phyloP scores from a whole-genome alignment of 2,888 invertebrate species.

The Aphidoletes aphidimyza region DNA sequence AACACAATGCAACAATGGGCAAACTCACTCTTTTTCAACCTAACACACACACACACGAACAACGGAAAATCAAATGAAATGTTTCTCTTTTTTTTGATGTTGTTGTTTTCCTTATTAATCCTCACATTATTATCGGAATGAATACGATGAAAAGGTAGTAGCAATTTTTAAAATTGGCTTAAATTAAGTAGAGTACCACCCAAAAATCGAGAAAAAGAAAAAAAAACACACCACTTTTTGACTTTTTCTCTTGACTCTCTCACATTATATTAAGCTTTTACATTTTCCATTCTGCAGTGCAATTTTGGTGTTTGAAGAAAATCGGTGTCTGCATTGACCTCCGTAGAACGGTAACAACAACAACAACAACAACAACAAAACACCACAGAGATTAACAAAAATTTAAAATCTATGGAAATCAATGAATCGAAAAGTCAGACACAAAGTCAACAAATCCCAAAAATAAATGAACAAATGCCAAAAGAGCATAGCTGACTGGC shows the following conservation, averaged over 20 bases:
- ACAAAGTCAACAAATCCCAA: slow-evolving; percentile 20
- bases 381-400: neutral
- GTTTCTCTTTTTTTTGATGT: too few species aligned
- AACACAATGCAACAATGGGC: slow-evolving; percentile 17
- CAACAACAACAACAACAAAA: neutral
- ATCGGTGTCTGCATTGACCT: slow-evolving; percentile 32
- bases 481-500: neutral
- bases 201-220: too few species aligned
- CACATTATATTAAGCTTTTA: neutral
- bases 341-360: too few species aligned
- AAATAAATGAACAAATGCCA: neutral
- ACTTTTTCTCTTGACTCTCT: slow-evolving; percentile 30
- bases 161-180: slow-evolving; percentile 33
- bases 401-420: neutral
- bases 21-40: neutral
- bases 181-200: slow-evolving; percentile 25
- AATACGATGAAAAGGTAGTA: neutral
- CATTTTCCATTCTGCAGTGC: neutral
- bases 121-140: neutral
- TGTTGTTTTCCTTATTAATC: slow-evolving; percentile 29
- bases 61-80: neutral
- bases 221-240: too few species aligned
- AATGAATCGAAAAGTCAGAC: slow-evolving; percentile 17
- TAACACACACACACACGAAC: neutral
- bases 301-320: too few species aligned